Percentiles rank a stretch among this genome's conserved stretches.
Conservation (phyloP, 2,797 vertebrate genomes). For the Avahi laniger region DNA sequence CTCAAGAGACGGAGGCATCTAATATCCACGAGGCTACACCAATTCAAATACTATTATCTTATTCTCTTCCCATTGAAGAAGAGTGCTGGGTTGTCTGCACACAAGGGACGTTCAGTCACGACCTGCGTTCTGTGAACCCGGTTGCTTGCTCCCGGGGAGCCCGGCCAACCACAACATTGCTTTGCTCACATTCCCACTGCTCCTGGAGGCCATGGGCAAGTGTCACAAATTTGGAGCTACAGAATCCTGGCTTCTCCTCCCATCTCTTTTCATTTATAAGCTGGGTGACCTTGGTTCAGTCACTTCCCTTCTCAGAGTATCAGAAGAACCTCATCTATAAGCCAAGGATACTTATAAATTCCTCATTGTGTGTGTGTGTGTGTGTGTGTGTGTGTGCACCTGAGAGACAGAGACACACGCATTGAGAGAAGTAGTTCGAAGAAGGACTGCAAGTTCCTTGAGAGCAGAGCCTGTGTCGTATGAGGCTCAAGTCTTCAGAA, state of each 20-base stretch:
- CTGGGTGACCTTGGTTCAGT: not conserved
- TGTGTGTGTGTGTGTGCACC: accelerated
- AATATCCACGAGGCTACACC: accelerated
- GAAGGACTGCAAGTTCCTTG: not conserved
- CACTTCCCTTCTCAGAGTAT: not conserved
- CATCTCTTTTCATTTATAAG: not conserved
- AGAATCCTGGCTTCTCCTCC: not conserved
- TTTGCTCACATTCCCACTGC: too few relatives aligned
- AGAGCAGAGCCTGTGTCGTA: not conserved
- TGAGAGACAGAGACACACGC: not conserved
- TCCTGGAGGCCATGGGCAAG: accelerated
- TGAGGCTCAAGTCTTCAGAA: not conserved
- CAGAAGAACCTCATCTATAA: not conserved
- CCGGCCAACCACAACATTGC: accelerated
- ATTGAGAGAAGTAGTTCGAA: not conserved
- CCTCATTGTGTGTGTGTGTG: not conserved
- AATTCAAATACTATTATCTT: not conserved
- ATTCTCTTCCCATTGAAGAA: not conserved
- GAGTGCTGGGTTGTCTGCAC: accelerated
- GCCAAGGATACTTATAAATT: not conserved
- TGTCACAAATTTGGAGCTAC: not conserved
- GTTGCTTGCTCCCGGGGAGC: accelerated
- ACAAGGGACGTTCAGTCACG: too few relatives aligned
- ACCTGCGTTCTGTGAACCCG: accelerated
- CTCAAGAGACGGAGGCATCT: not conserved